Base-by-base conservation (phyloP, 2,888 invertebrate species). In the Meteorus cinctellus region DNA sequence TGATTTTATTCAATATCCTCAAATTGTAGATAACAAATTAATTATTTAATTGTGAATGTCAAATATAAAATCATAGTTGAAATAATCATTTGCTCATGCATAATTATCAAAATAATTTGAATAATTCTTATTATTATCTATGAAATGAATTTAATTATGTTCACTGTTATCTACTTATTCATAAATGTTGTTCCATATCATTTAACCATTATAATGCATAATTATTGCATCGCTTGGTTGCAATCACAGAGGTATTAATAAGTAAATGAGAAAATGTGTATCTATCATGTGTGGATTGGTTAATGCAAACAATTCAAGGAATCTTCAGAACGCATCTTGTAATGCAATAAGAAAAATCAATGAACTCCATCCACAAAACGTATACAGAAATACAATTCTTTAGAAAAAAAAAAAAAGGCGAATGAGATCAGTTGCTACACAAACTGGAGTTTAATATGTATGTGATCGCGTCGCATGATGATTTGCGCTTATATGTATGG, bases 281-380 rank as follows among this genome's bases (percentile, higher is more conserved):
- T 63, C n/a, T 16, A 31, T 63, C 66, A 66, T 19, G n/a, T 45
- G 68, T 68, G 68, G 27, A 27, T 45, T 45, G 48, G 29, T 68
- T 5, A 48, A 4, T 48, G 48, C n/a, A 68, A 68, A 68, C 51
- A 68, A 31, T 31, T 68, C 51, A n/a, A 31, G 6, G 51, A 69
- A 27, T 16, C 12, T 3, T 19, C 4, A 24, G 16, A 24, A 4
- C 4, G 48, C 19, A 55, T n/a, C n/a, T 19, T 55, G 19, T 10
- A 19, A 2, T 55, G 16, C 19, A 51, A 41, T 27, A 29, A 27
- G 34, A 41, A 71, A 72, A 72, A 72, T 72, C 63, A 72, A 63
- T 72, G 72, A 72, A 72, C 72, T 63, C 41, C 14, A 31, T 67
- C 8, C n/a, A n/a, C 45, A 67, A 68, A 41, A 67, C 27, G 27